Conservation (phyloP, 2,113 vertebrate species). For the Irena cyanogastra region DNA sequence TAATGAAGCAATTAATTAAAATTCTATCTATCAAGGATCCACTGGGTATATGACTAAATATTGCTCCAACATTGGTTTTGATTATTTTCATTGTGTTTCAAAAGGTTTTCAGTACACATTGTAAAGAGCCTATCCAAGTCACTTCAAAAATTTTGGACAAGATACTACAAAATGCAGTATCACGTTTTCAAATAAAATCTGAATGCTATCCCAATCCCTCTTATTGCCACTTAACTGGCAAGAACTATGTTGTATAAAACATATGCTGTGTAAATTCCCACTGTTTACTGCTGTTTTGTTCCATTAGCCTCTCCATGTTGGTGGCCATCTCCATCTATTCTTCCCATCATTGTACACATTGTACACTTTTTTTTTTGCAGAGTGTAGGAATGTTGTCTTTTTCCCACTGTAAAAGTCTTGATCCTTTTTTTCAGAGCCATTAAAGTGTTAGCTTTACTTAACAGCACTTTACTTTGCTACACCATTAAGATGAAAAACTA, state of each 20-base stretch:
- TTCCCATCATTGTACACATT: neutral
- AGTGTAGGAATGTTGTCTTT: neutral
- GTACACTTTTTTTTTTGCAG: neutral
- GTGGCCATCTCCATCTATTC: neutral
- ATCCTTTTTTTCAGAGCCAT: neutral
- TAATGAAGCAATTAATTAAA: slow-evolving; percentile 34
- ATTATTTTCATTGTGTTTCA: neutral
- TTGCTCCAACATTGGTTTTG: neutral
- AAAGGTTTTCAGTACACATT: neutral
- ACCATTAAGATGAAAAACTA: slow-evolving; percentile 5
- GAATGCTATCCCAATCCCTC: neutral
- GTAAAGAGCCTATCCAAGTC: neutral
- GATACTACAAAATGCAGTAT: neutral
- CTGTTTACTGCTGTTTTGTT: neutral
- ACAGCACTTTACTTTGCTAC: neutral
- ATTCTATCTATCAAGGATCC: neutral
- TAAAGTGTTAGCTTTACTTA: neutral
- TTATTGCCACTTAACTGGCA: neutral
- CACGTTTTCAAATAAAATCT: neutral
- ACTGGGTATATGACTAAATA: neutral
- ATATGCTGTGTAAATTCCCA: neutral
- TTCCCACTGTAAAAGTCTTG: neutral
- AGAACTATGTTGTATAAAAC: neutral
- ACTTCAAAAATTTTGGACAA: neutral
- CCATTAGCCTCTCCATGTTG: neutral